Percentiles rank a stretch among this genome's conserved stretches.
These are phyloP conservation scores for Casuarius casuarius DNA, from an alignment of 2,113 vertebrate species.

Conservation along the genomic window DNA sequence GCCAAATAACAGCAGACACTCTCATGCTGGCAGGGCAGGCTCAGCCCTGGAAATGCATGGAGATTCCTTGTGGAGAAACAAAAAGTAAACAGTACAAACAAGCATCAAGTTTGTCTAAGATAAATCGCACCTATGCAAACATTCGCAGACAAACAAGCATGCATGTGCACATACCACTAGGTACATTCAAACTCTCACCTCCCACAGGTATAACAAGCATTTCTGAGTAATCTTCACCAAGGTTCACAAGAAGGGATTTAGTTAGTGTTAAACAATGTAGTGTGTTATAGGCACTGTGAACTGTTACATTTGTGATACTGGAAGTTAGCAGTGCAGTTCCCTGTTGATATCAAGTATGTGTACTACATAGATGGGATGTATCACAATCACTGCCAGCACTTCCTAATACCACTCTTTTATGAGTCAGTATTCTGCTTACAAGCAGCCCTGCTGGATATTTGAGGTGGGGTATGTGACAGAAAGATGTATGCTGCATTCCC, in stretches of 20 bases:
- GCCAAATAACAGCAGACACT: not conserved
- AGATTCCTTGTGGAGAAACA: not conserved
- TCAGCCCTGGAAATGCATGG: not conserved
- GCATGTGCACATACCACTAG: not conserved
- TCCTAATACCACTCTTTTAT: not conserved
- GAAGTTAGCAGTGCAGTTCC: not conserved
- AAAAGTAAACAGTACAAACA: not conserved
- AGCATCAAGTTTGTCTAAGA: not conserved
- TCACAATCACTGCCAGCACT: fast-evolving
- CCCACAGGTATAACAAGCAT: not conserved
- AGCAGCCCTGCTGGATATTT: too few relatives aligned
- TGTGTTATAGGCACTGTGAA: not conserved
- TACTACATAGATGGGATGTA: not conserved
- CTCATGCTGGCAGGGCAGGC: not conserved
- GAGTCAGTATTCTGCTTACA: not conserved
- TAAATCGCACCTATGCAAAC: not conserved
- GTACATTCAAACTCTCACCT: not conserved
- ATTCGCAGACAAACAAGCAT: not conserved
- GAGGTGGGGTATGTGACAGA: not conserved
- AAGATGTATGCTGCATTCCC: not conserved
- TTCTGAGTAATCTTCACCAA: not conserved
- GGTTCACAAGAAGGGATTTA: not conserved
- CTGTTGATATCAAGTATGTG: not conserved
- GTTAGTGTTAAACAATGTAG: not conserved
- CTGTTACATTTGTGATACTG: not conserved